Base-by-base conservation (phyloP, 1,140 invertebrate genomes). In the Brevipalpus yothersi region DNA sequence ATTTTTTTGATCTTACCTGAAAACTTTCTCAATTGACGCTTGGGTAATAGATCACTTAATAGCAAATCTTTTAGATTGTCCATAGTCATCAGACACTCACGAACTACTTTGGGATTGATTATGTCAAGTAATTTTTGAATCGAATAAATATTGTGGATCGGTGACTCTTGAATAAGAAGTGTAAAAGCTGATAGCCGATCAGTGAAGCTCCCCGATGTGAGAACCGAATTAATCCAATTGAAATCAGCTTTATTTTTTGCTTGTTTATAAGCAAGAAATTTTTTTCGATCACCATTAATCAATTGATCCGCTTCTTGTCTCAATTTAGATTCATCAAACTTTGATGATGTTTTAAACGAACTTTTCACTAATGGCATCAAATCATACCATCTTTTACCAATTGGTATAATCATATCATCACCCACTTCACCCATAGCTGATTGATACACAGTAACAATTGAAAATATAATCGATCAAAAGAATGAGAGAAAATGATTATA, bases 111-210 rank as follows among this genome's bases (percentile, higher is more conserved):
- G 41, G 83, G 79, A 73, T 82, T 82, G 0, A 89, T 79, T 77
- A 85, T 82, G 55, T 74, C 77, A 15, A 93, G 74, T 1, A 94
- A 69, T 65, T 76, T 78, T 55, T 78, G 77, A 9, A 94, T 66
- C 56, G 79, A 77, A 19, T 72, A 66, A 8, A 93, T 68, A 70
- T 84, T 86, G 69, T 84, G 82, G 39, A 90, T 73, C 2, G 87
- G 83, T 66, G 82, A 83, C 65, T 91, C 82, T 75, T 92, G 82
- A 59, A 92, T 80, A 17, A 83, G 69, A 10, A 93, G 71, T 31
- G 83, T 82, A 53, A 80, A 78, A 2, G 88, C 88, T 40, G 88
- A 87, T 53, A 92, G 76, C 74, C 83, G 86, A 72, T 94, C 90
- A 1, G 78, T 77, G 1, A 80, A 76, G 9, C 87, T 89, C 53